Conservation (phyloP, 2,113 vertebrate species). For the Marcusenius ussheri region DNA sequence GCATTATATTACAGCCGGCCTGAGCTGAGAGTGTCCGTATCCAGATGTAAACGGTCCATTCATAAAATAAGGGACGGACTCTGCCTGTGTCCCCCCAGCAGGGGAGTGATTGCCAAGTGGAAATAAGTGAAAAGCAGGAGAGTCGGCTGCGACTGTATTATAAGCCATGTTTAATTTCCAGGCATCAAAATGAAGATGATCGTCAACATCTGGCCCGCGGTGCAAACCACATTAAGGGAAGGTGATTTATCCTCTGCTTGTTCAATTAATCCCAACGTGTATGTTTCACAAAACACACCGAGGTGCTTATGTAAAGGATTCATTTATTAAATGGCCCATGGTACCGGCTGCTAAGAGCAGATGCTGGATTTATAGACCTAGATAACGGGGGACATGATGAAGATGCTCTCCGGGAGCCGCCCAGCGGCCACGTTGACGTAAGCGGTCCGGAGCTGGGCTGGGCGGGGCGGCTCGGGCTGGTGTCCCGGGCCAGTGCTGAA, state of each 20-base stretch:
- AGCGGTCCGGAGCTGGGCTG: neutral
- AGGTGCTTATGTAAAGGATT: neutral
- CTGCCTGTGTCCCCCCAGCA: neutral
- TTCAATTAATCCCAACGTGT: neutral
- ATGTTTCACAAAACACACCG: neutral
- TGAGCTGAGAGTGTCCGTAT: neutral
- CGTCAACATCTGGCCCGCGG: neutral
- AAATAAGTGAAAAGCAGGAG: neutral
- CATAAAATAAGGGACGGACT: neutral
- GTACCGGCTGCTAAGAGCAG: neutral
- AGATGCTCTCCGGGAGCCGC: neutral
- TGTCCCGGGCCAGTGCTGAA: constrained; percentile 1
- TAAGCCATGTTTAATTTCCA: neutral
- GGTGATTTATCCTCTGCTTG: neutral
- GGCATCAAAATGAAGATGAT: neutral
- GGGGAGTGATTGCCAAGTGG: neutral
- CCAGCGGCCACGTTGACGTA: neutral
- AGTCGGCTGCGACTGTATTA: neutral
- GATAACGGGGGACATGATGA: neutral
- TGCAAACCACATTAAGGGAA: neutral
- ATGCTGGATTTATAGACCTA: neutral
- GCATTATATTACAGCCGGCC: neutral
- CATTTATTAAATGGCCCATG: neutral
- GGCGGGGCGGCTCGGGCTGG: neutral
- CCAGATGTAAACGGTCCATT: neutral